phyloP scores from a whole-genome alignment of 2,113 vertebrate species.

The Petroica traversi region DNA sequence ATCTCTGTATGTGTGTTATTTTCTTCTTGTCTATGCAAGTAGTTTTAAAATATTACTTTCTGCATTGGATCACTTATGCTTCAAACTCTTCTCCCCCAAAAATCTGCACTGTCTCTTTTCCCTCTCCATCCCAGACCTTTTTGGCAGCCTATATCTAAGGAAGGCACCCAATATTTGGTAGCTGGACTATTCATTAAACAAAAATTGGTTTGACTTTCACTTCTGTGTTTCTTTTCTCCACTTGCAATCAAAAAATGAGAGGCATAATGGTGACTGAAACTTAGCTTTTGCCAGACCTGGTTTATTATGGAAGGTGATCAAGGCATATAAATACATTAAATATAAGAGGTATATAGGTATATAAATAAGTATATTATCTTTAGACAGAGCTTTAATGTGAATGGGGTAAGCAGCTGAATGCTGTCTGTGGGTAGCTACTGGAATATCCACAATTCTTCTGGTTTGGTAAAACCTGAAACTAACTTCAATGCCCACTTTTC shows the following conservation, averaged over 20 bases:
- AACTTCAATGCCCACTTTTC: neutral
- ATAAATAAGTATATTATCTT: neutral
- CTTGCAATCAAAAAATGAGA: neutral
- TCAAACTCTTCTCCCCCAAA: neutral
- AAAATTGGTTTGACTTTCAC: neutral
- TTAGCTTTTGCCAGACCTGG: neutral
- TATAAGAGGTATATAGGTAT: neutral
- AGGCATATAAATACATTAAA: neutral
- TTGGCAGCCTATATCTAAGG: neutral
- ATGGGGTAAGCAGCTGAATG: neutral
- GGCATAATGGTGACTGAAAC: neutral
- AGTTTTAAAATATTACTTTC: neutral
- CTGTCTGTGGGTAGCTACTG: neutral
- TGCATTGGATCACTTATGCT: neutral
- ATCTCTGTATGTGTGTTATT: neutral
- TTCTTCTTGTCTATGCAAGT: neutral
- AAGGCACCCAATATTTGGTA: neutral
- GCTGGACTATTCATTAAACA: neutral
- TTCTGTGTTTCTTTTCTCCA: neutral
- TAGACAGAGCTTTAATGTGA: neutral
- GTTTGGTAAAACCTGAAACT: neutral
- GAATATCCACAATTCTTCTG: neutral
- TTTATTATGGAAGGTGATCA: neutral
- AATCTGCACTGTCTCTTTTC: neutral
- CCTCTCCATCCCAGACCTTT: neutral